Evolutionary conservation across 2,797 vertebrate genomes (phyloP), one percentile per base, ranked within the genome.

Genomic region (Sebastes reedi): DNA sequence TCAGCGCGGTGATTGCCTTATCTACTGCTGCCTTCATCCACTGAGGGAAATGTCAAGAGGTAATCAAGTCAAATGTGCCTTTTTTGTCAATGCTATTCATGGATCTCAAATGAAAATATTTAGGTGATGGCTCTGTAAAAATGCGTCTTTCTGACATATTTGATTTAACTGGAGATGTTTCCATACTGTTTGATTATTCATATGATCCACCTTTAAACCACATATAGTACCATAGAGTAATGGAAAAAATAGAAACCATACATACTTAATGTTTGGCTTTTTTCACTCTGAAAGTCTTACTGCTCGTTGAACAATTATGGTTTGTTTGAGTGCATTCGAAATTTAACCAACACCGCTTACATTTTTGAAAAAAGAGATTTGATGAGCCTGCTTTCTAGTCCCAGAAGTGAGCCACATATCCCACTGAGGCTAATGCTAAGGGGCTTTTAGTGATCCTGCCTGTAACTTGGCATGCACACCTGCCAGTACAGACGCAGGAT

Each of bases 61-160:
- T 92, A 92, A 93, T 94, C 87, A 92, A 90, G 91, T 92, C 87
- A 93, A 87, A 93, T 89, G 87, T 81, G 88, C 32, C 81, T 89
- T 88, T 88, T 88, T 87, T 91, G 68, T 87, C 75, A 75, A 46
- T 73, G 81, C 71, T 82, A 80, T 85, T 87, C 77, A 79, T 75
- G 39, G 66, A 80, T 83, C 84, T 84, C 68, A 66, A 70, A 89
- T 82, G 80, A 68, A 88, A 83, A 81, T 77, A 78, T 83, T 84
- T 75, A 65, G 73, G 56, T 81, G 80, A 82, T 76, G 61, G 75
- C 46, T 80, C 78, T 75, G 46, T 73, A 27, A 68, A 68, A 77
- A 69, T 75, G 39, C 61, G 81, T 20, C 30, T 79, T 59, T 74
- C 59, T 84, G 79, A 85, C 75, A 83, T 59, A 70, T 82, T 77